phyloP scores from a whole-genome alignment of 2,113 vertebrate genomes.

The Ploceus nigricollis region DNA sequence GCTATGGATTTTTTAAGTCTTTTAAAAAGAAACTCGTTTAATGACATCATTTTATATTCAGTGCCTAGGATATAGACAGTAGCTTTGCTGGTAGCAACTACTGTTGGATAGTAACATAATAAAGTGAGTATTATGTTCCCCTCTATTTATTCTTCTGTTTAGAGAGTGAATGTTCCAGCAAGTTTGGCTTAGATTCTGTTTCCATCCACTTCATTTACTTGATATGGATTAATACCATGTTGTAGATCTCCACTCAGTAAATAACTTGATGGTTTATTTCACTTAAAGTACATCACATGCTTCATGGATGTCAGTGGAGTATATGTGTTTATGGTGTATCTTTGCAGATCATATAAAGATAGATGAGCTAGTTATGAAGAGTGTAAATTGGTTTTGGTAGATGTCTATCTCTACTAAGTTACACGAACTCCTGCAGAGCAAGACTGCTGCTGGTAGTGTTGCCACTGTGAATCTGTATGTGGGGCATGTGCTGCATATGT shows the following conservation, averaged over 20 bases:
- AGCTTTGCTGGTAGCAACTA: not conserved
- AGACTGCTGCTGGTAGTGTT: not conserved
- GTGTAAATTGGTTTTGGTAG: not conserved
- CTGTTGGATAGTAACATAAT: not conserved
- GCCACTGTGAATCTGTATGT: not conserved
- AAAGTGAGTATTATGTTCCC: not conserved
- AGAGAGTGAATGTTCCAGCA: not conserved
- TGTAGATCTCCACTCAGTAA: not conserved
- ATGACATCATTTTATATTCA: not conserved
- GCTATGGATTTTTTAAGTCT: not conserved
- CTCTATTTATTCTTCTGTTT: not conserved
- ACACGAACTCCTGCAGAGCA: not conserved
- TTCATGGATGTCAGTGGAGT: not conserved
- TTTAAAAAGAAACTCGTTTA: not conserved
- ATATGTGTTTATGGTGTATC: not conserved
- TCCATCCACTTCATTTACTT: not conserved
- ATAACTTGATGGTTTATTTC: not conserved
- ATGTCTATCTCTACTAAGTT: not conserved
- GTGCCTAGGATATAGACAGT: not conserved
- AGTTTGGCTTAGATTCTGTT: not conserved
- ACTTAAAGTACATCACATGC: not conserved
- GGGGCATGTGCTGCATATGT: not conserved
- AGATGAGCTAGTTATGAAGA: not conserved
- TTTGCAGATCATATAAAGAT: not conserved
- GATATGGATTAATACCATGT: fast-evolving